Percentiles rank a stretch among this genome's conserved stretches.
Evolutionary conservation across 2,797 vertebrate species (phyloP).

Genomic region (Gambelia wislizenii): DNA sequence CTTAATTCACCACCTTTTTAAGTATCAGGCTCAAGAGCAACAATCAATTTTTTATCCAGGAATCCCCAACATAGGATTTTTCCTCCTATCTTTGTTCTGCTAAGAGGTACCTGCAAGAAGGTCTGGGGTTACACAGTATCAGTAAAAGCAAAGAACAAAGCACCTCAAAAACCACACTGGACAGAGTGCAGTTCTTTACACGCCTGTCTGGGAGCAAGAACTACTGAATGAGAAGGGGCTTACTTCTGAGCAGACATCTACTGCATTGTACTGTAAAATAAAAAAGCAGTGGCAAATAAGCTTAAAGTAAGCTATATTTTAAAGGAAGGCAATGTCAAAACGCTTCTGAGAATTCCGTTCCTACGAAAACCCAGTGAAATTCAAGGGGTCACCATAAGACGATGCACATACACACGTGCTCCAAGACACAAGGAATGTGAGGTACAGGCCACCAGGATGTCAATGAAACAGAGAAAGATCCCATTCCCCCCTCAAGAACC

Average conservation of each 20-base stretch:
- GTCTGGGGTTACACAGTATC: not conserved
- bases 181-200: not conserved
- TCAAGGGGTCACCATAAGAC: no score
- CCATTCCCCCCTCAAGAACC: not conserved
- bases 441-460: not conserved
- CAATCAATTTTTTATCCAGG: not conserved
- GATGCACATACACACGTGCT: no score
- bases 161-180: not conserved
- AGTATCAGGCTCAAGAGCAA: not conserved
- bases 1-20: constrained; percentile 11
- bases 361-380: no score
- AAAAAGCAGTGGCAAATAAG: not conserved
- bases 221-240: not conserved
- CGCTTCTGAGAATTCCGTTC: no score
- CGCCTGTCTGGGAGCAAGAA: not conserved
- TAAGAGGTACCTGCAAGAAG: not conserved
- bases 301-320: not conserved
- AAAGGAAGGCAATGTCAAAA: no score
- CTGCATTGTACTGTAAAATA: not conserved
- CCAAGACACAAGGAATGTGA: not conserved
- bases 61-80: not conserved
- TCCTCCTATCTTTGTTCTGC: not conserved
- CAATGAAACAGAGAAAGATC: not conserved
- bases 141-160: not conserved
- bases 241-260: not conserved